Base-by-base conservation (phyloP, 2,113 vertebrate species). In the Pogona vitticeps region DNA sequence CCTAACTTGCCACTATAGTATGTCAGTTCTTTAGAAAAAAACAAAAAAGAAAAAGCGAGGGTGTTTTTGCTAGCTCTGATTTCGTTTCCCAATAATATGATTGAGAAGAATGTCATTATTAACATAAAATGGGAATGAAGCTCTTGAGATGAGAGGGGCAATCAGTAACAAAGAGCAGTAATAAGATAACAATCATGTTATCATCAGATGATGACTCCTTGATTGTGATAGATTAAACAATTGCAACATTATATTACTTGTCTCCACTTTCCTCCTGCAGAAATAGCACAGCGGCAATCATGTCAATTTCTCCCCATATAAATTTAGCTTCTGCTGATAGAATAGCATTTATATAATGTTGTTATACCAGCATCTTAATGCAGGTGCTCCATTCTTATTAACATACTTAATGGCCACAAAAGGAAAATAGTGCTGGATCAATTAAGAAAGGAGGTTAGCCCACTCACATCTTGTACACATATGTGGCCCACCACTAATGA, bases 171-270 rank as follows among this genome's bases (percentile, higher is more conserved):
- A 93, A 93, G 58, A 56, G 73, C 90, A 88, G 87, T 91, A 94
- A 93, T 94, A 94, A 91, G 87, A 84, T 93, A 94, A 94, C 86
- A 90, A 95, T 94, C 92, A 93, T 85, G 61, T 92, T 92, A 92
- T 89, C 91, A 88, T 89, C 88, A 91, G 89, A 94, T 87, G 88
- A 93, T 94, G 89, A 87, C 86, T 88, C 17, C 85, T 92, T 94
- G 90, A 94, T 95, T 92, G 89, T 92, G 93, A 95, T 94, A 80
- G 91, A 94, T 96, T 95, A 94, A 96, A 94, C 83, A 95, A 88
- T 67, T 91, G 88, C 82, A 93, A 63, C 56, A 83, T 93, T 93
- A 92, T 92, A 94, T 95, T 94, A 90, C 86, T 93, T 96, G 92
- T 81, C 84, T 93, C 91, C 70, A 81, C 91, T 90, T 91, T 84